Base-by-base conservation (phyloP, 2,888 invertebrate genomes). In the Lagria hirta region DNA sequence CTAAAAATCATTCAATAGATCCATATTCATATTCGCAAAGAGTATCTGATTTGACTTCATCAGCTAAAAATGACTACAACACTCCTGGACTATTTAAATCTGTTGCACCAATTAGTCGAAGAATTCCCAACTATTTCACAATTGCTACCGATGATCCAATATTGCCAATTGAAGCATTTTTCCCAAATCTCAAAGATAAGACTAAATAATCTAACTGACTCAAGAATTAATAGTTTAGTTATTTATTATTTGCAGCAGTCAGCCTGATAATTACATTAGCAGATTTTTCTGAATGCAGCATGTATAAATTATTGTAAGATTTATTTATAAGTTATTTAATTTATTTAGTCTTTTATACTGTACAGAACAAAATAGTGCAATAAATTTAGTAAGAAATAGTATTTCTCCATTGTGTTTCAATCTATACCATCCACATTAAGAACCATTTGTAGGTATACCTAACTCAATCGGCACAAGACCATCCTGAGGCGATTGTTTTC, bases 141-240 rank as follows among this genome's bases (percentile, higher is more conserved):
- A 81, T 88, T 68, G 81, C 84, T 1, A 86, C 87, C 0, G 87
- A 88, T 52, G 86, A 88, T 63, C 87, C 88, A 0, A 86, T 86
- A 35, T 72, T 88, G 32, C 88, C 88, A 0, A 84, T 88, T 49
- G 87, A 88, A 69, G 86, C 87, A 0, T 86, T 88, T 69, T 88
- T 88, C 64, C 84, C 86, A 10, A 84, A 84, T 62, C 66, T 86
- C 29, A 79, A 82, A 43, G 64, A 63, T 1, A 56, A 52, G 20
- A 49, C 47, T n/a, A n/a, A n/a, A n/a, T 21, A 21, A 21, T n/a
- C 2, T n/a, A n/a, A 21, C n/a, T 18, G 5, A 18, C 4, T 21
- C 2, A 21, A 21, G 21, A 10, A 10, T 21, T 21, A n/a, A n/a
- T n/a, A n/a, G n/a, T n/a, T n/a, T n/a, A n/a, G n/a, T n/a, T n/a